Evolutionary conservation across 2,797 vertebrate genomes (phyloP).

Genomic region (Lepus townsendii): DNA sequence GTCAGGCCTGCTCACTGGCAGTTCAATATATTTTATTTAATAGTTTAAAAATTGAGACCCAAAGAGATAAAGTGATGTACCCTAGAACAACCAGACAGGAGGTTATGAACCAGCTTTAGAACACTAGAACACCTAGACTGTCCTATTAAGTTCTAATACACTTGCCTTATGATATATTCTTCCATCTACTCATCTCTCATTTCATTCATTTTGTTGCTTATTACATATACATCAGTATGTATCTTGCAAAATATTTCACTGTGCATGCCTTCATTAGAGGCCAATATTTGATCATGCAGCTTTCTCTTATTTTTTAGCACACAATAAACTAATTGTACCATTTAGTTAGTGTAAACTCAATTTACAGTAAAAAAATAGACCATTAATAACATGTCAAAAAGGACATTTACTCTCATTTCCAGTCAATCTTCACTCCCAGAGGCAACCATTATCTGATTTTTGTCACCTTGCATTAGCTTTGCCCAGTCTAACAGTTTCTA

Average conservation of each 20-base stretch:
- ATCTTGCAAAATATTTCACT: neutral
- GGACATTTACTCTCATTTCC: neutral
- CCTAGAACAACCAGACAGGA: neutral
- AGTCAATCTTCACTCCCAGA: neutral
- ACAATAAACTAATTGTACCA: neutral
- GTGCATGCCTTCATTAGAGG: neutral
- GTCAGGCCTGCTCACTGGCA: no score
- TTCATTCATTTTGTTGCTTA: neutral
- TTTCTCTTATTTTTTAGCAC: neutral
- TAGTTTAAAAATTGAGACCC: neutral
- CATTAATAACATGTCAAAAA: neutral
- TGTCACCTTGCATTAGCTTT: neutral
- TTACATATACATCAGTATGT: neutral
- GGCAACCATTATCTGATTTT: neutral
- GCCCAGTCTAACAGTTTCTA: neutral
- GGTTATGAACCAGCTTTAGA: neutral
- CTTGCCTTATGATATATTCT: neutral
- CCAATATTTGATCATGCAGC: neutral
- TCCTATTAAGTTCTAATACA: neutral
- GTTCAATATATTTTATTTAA: neutral
- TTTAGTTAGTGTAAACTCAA: neutral
- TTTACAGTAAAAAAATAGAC: neutral
- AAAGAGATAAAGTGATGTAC: neutral
- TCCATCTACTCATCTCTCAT: neutral
- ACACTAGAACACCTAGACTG: conserved; percentile 1